Conservation (phyloP, 2,888 invertebrate genomes). For the Plagiodera versicolora region DNA sequence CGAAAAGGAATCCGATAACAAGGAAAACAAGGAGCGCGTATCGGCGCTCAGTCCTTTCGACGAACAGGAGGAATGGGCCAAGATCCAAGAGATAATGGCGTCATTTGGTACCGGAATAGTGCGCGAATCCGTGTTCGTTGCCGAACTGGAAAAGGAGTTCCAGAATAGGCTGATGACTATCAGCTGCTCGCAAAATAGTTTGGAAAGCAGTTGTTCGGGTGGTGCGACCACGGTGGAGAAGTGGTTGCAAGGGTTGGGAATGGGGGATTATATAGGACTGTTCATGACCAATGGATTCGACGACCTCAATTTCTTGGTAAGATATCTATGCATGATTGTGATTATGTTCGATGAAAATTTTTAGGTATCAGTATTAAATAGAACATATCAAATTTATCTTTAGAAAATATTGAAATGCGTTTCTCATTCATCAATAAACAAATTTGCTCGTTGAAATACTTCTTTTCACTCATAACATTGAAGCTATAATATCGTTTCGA, state of each 20-base stretch:
- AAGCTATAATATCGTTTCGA: neutral
- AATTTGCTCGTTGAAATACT: neutral
- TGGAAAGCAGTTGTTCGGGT: constrained; percentile 52
- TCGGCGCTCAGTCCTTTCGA: constrained; percentile 85
- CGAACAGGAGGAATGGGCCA: constrained; percentile 95
- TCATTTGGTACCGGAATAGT: constrained; percentile 87
- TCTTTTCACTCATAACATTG: too few relatives aligned
- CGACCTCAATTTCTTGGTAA: constrained; percentile 89
- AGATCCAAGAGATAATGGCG: constrained; percentile 94
- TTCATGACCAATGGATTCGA: constrained; percentile 89
- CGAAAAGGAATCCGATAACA: constrained; percentile 56
- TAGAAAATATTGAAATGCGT: neutral
- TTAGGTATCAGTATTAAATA: too few relatives aligned
- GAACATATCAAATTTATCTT: too few relatives aligned
- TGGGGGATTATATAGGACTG: constrained; percentile 82
- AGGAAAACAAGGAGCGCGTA: constrained; percentile 51
- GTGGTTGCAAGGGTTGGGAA: constrained; percentile 76
- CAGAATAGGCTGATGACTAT: constrained; percentile 72
- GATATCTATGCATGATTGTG: too few relatives aligned
- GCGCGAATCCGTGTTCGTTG: constrained; percentile 75
- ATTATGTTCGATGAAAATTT: too few relatives aligned
- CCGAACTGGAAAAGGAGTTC: constrained; percentile 78
- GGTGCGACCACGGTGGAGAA: constrained; percentile 70
- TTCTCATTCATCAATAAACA: neutral
- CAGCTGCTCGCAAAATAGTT: constrained; percentile 60